A percentile compares a stretch with the other conserved stretches of the same genome.
phyloP scores from a whole-genome alignment of 2,888 invertebrate species.

The Brenthis hecate region DNA sequence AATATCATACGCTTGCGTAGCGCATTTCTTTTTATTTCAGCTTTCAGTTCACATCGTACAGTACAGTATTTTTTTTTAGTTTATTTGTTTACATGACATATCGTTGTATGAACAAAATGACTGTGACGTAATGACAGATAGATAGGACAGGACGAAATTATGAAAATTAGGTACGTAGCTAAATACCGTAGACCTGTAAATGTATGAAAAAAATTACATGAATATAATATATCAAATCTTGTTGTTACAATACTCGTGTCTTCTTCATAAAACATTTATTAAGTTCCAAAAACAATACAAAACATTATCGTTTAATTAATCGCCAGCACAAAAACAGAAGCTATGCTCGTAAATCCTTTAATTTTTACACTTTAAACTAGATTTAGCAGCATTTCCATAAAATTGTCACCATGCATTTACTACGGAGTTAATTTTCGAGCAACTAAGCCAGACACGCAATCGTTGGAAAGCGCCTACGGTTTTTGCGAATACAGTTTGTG shows the following conservation, averaged over 20 bases:
- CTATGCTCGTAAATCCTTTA: conserved; percentile 38
- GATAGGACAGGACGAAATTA: no score
- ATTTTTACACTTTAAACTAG: conserved; percentile 41
- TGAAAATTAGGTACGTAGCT: no score
- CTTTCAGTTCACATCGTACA: no score
- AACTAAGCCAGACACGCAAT: conserved; percentile 32
- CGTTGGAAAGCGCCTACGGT: background rate
- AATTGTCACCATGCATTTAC: conserved; percentile 40
- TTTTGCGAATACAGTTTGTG: conserved; percentile 16
- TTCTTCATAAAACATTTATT: conserved; percentile 31
- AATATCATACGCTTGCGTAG: no score
- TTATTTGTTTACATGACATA: no score
- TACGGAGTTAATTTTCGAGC: conserved; percentile 29
- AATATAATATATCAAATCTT: background rate
- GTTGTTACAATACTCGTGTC: conserved; percentile 5
- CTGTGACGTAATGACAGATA: no score
- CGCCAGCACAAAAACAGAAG: conserved; percentile 32
- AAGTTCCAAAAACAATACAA: conserved; percentile 32
- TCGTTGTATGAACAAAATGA: no score
- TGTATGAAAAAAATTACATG: no score
- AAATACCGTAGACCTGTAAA: no score
- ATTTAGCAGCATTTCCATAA: conserved; percentile 36
- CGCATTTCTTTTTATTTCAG: no score
- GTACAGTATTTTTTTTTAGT: no score
- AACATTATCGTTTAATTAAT: conserved; percentile 43